Percentiles rank a stretch among this genome's conserved stretches.
Evolutionary conservation across 1,140 invertebrate genomes (phyloP).

Genomic region (Leptestheria dahalacensis): DNA sequence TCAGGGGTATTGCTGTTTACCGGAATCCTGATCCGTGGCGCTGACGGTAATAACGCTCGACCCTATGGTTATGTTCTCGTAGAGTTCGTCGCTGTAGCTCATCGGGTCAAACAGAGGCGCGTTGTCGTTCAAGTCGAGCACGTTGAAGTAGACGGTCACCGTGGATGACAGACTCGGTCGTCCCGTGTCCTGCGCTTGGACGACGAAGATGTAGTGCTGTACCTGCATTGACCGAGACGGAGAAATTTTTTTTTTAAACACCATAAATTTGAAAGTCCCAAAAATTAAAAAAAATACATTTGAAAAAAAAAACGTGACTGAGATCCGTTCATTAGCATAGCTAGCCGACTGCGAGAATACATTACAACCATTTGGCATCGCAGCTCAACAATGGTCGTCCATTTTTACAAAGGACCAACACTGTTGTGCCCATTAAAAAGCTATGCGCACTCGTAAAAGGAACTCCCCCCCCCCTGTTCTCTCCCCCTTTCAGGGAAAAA

Average conservation of each 20-base stretch:
- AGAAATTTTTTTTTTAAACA: too few relatives aligned
- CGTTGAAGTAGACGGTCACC: constrained; percentile 81
- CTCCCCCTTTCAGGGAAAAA: too few relatives aligned
- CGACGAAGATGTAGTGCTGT: constrained; percentile 83
- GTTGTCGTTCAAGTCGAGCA: constrained; percentile 89
- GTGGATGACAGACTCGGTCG: constrained; percentile 75
- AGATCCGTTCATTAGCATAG: neutral
- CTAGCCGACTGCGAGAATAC: neutral
- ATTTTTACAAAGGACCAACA: too few relatives aligned
- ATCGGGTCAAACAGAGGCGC: constrained; percentile 79
- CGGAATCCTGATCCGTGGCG: constrained; percentile 80
- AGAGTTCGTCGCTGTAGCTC: constrained; percentile 69
- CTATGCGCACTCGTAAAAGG: too few relatives aligned
- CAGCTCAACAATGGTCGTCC: neutral
- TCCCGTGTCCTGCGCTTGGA: constrained; percentile 78
- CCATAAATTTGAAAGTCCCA: too few relatives aligned
- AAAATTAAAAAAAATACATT: too few relatives aligned
- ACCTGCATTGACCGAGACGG: constrained; percentile 44
- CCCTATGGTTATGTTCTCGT: constrained; percentile 68
- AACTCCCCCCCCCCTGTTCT: too few relatives aligned
- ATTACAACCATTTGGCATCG: neutral
- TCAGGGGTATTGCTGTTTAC: constrained; percentile 33
- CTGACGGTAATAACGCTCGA: constrained; percentile 62
- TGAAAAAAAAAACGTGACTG: constrained; percentile 1
- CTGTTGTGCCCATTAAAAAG: too few relatives aligned